These are phyloP conservation scores for Danio aesculapii DNA, from an alignment of 2,797 vertebrate species.

Conservation along the genomic window DNA sequence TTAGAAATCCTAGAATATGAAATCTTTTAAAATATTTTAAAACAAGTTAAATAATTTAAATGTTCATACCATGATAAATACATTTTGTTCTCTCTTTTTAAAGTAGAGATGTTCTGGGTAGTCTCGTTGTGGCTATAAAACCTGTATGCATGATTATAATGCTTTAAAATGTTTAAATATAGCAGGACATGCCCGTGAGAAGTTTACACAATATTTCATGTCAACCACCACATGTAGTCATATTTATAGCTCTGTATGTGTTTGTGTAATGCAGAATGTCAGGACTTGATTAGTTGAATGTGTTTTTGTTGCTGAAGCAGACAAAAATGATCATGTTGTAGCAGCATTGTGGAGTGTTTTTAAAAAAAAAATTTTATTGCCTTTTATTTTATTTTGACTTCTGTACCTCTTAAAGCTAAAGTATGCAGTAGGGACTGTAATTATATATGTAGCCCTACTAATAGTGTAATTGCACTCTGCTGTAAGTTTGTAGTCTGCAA, in stretches of 20 bases:
- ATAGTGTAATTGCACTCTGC: slow-evolving; percentile 47
- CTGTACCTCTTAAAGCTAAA: slow-evolving; percentile 5
- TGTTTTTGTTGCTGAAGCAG: not conserved
- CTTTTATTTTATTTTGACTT: slow-evolving; percentile 6
- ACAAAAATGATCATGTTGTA: not conserved
- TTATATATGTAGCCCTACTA: not conserved
- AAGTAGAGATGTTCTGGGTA: not conserved
- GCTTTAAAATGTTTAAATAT: not conserved
- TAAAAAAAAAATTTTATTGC: too few species aligned
- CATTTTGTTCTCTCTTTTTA: too few species aligned
- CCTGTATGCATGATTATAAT: not conserved
- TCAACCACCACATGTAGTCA: not conserved
- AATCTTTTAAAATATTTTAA: not conserved
- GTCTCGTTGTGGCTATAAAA: not conserved
- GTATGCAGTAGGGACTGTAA: slow-evolving; percentile 13
- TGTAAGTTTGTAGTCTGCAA: slow-evolving; percentile 36
- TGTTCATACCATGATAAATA: not conserved
- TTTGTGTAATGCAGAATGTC: not conserved
- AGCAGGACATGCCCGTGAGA: not conserved
- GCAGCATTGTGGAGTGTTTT: not conserved
- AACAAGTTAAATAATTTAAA: slow-evolving; percentile 1
- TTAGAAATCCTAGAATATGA: not conserved
- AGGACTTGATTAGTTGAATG: not conserved
- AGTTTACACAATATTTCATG: not conserved
- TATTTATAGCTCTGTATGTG: not conserved